These are phyloP conservation scores for Nibea albiflora DNA, from an alignment of 2,113 vertebrate genomes.

Conservation along the genomic window DNA sequence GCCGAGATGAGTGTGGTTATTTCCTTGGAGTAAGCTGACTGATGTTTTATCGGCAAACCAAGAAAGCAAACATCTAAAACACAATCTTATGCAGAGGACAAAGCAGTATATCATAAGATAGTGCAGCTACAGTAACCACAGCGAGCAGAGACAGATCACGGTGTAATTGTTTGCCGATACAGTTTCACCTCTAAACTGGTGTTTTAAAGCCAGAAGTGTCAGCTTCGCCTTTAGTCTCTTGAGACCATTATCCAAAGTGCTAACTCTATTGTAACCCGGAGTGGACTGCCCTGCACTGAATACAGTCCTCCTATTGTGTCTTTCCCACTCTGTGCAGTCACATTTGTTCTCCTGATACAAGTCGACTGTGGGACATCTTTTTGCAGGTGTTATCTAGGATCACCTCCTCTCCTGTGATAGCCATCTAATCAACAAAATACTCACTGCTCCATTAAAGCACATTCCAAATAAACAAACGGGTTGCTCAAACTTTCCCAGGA, in stretches of 20 bases:
- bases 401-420: neutral
- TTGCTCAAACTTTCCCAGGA: slow-evolving; percentile 7
- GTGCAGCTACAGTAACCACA: neutral
- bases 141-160: neutral
- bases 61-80: slow-evolving; percentile 15
- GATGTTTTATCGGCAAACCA: neutral
- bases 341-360: neutral
- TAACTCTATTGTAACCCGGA: slow-evolving; percentile 22
- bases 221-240: slow-evolving; percentile 2
- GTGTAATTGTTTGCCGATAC: slow-evolving; percentile 34
- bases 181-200: slow-evolving; percentile 27
- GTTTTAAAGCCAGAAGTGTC: slow-evolving; percentile 21
- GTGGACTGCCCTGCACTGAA: slow-evolving; percentile 13
- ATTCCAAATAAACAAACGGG: slow-evolving; percentile 29
- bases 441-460: neutral
- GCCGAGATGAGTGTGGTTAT: slow-evolving; percentile 1
- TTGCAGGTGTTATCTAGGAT: slow-evolving; percentile 11
- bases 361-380: neutral
- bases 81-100: slow-evolving; percentile 19
- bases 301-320: slow-evolving; percentile 12
- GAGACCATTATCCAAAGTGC: slow-evolving; percentile 39
- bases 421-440: neutral
- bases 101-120: slow-evolving; percentile 26
- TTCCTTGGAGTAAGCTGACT: neutral
- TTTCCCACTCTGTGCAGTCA: neutral